Percentiles rank a stretch among this genome's conserved stretches.
Conservation (phyloP, 1,140 invertebrate genomes). For the Cecropterus lyciades region DNA sequence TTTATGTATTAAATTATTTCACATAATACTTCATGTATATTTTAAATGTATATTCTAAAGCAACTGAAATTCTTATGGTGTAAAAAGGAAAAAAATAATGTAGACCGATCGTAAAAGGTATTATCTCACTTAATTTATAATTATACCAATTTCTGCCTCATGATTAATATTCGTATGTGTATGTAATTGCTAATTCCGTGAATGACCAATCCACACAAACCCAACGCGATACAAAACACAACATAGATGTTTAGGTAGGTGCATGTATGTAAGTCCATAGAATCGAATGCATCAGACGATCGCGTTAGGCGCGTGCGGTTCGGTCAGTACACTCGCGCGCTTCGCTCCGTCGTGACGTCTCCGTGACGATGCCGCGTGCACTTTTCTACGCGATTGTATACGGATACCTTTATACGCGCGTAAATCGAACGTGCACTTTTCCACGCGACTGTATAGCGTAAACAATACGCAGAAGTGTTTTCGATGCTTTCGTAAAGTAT, state of each 20-base stretch:
- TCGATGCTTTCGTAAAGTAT: conserved; percentile 20
- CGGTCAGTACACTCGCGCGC: conserved; percentile 78
- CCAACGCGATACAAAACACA: conserved; percentile 60
- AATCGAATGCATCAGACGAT: conserved; percentile 54
- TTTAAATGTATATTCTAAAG: too few relatives aligned
- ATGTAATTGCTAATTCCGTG: neutral
- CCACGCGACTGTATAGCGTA: conserved; percentile 48
- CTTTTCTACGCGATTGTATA: conserved; percentile 45
- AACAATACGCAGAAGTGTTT: conserved; percentile 29
- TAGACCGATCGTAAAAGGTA: too few relatives aligned
- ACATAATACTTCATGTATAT: too few relatives aligned
- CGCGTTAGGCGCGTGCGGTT: conserved; percentile 60
- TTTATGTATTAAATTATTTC: too few relatives aligned
- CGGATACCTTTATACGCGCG: conserved; percentile 25
- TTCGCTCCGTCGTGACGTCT: conserved; percentile 64
- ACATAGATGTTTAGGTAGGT: neutral
- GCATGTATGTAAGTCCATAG: conserved; percentile 42
- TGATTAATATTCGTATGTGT: too few relatives aligned
- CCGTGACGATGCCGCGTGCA: conserved; percentile 30
- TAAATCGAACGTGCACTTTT: conserved; percentile 49
- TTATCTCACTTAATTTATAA: too few relatives aligned
- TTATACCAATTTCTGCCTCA: too few relatives aligned
- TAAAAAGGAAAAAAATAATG: too few relatives aligned
- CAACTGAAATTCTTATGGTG: too few relatives aligned
- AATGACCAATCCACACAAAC: conserved; percentile 59